These are phyloP conservation scores for Ecliptopera silaceata DNA, from an alignment of 2,888 invertebrate genomes.

Conservation along the genomic window DNA sequence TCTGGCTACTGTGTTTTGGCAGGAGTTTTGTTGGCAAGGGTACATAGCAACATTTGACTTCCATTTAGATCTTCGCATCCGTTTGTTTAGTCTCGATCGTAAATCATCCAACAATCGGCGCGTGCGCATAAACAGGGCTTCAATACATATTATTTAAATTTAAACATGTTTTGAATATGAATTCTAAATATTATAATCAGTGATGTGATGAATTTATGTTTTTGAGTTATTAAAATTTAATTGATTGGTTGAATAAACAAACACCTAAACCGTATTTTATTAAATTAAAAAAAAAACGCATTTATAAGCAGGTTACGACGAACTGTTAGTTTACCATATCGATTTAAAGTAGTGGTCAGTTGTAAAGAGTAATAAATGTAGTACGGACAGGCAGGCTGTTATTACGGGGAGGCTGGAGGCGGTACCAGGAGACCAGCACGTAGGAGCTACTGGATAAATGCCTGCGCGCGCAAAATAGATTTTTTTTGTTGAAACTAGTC, in stretches of 20 bases:
- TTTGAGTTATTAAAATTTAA: neutral
- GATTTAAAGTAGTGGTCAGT: conserved; percentile 22
- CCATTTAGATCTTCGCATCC: conserved; percentile 21
- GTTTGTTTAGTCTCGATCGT: conserved; percentile 23
- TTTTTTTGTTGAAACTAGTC: conserved; percentile 16
- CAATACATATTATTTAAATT: conserved; percentile 37
- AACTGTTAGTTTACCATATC: conserved; percentile 31
- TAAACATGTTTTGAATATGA: conserved; percentile 31
- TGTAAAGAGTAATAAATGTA: conserved; percentile 47
- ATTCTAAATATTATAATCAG: conserved; percentile 25
- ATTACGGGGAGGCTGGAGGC: conserved; percentile 52
- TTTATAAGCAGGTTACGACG: neutral
- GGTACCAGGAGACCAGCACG: conserved; percentile 50
- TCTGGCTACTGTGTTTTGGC: neutral
- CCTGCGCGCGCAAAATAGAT: conserved; percentile 10
- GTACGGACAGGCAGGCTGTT: conserved; percentile 41
- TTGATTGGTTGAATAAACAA: neutral
- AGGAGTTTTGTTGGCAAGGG: neutral
- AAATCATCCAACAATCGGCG: conserved; percentile 35
- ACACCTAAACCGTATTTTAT: neutral
- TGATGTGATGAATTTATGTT: conserved; percentile 18
- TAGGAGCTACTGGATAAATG: conserved; percentile 52
- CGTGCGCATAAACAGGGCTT: conserved; percentile 34
- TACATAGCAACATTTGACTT: conserved; percentile 12
- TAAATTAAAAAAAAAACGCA: neutral